Conservation (phyloP, 2,797 vertebrate species). For the Lindbergichthys nudifrons region DNA sequence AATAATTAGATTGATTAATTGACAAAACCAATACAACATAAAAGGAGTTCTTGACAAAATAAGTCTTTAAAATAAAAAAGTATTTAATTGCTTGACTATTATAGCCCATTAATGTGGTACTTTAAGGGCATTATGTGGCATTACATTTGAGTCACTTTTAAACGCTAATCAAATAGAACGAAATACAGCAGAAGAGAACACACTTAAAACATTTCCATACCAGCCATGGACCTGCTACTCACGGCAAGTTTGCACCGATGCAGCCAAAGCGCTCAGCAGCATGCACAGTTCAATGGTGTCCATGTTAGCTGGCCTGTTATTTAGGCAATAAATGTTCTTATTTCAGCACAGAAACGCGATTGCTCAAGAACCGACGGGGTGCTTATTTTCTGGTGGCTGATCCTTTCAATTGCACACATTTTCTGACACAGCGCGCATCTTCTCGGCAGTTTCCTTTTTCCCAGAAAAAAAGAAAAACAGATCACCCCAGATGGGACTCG, state of each 20-base stretch:
- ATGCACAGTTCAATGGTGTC: conserved; percentile 33
- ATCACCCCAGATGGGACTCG: conserved; percentile 72
- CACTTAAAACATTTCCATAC: background rate
- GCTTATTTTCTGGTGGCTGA: too few species aligned
- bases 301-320: conserved; percentile 46
- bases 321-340: background rate
- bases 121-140: too few species aligned
- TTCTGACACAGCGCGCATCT: background rate
- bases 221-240: conserved; percentile 45
- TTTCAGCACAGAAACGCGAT: background rate
- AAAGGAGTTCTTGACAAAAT: background rate
- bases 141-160: too few species aligned
- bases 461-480: rapidly evolving
- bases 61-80: too few species aligned
- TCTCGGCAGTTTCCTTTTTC: too few species aligned
- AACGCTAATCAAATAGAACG: too few species aligned
- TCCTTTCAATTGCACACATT: background rate
- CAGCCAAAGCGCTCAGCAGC: conserved; percentile 53
- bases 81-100: too few species aligned
- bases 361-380: rapidly evolving
- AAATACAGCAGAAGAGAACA: background rate
- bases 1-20: background rate
- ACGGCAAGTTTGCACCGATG: conserved; percentile 64
- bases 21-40: background rate
- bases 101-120: too few species aligned